Percentiles rank a stretch among this genome's conserved stretches.
Evolutionary conservation across 2,888 invertebrate genomes (phyloP).

Genomic region (Noctua pronuba): DNA sequence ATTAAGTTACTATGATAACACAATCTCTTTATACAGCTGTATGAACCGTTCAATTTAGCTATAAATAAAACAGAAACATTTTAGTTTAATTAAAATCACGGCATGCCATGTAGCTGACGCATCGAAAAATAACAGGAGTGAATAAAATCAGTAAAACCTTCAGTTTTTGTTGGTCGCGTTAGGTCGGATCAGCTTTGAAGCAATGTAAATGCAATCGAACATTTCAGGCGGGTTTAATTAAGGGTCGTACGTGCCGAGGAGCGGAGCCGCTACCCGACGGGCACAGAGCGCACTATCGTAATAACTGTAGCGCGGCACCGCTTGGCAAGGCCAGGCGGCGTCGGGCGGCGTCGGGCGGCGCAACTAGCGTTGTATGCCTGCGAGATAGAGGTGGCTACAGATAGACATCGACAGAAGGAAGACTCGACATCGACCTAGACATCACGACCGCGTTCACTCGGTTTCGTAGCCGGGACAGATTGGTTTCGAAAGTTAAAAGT

Average conservation of each 20-base stretch:
- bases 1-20: slow-evolving; percentile 8
- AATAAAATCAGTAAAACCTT: background rate
- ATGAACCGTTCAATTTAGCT: background rate
- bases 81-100: slow-evolving; percentile 2
- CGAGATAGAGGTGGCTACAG: background rate
- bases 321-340: background rate
- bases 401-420: background rate
- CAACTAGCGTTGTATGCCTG: background rate
- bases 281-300: background rate
- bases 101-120: background rate
- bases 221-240: slow-evolving; percentile 46
- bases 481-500: background rate
- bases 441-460: background rate
- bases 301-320: slow-evolving; percentile 5
- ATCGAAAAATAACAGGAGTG: background rate
- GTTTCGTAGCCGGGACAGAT: background rate
- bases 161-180: background rate
- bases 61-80: background rate
- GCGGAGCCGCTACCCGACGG: background rate
- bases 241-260: slow-evolving; percentile 39
- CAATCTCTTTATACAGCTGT: background rate
- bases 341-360: background rate
- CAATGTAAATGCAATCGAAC: slow-evolving; percentile 42
- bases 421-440: background rate
- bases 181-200: background rate